Percentiles rank a stretch among this genome's conserved stretches.
phyloP scores from a whole-genome alignment of 2,888 invertebrate genomes.

The Calameuta idolon region DNA sequence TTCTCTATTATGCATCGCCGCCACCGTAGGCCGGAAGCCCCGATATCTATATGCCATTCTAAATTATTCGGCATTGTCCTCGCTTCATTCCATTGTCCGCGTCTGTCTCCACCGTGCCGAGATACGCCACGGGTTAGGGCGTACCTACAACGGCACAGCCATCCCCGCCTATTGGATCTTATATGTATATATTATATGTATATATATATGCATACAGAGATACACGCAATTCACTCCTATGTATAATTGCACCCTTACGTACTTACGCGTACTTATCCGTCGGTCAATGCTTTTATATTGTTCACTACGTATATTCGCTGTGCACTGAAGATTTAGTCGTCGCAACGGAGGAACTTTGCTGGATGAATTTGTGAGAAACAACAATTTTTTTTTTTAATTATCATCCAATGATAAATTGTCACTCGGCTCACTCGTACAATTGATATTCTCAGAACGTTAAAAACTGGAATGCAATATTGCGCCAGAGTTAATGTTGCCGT shows the following conservation, averaged over 20 bases:
- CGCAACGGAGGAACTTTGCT: not conserved
- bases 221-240: not conserved
- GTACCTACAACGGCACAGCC: slow-evolving; percentile 42
- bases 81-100: slow-evolving; percentile 64
- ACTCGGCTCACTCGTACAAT: slow-evolving; percentile 13
- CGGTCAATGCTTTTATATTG: not conserved
- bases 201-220: slow-evolving; percentile 27
- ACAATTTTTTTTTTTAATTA: not conserved
- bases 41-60: slow-evolving; percentile 65
- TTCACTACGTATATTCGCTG: not conserved
- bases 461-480: slow-evolving; percentile 45
- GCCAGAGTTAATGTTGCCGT: slow-evolving; percentile 43
- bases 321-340: not conserved
- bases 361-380: not conserved
- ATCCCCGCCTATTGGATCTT: not conserved
- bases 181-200: slow-evolving; percentile 19
- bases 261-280: not conserved
- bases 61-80: slow-evolving; percentile 66
- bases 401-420: not conserved
- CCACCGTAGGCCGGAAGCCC: slow-evolving; percentile 54
- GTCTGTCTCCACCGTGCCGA: slow-evolving; percentile 63
- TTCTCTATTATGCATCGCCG: slow-evolving; percentile 60
- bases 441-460: slow-evolving; percentile 29
- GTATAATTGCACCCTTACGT: not conserved
- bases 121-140: slow-evolving; percentile 56